Evolutionary conservation across 2,888 invertebrate species (phyloP).

Genomic region (Erebia aethiops): DNA sequence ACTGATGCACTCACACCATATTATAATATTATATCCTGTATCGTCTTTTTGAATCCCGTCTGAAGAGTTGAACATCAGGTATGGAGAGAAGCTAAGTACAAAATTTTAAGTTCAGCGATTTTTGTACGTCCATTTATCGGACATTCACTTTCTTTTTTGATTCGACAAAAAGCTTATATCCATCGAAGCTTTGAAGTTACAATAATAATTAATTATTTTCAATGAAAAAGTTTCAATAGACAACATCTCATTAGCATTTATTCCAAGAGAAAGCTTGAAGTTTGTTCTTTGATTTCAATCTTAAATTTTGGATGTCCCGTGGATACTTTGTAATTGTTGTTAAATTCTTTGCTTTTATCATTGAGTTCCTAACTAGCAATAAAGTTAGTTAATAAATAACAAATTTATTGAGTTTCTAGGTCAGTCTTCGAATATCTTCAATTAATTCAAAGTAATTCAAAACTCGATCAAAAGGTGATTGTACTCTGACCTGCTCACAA

Average conservation of each 20-base stretch:
- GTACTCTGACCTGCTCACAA: no score
- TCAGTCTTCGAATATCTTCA: no score
- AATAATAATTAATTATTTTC: background rate
- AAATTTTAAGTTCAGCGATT: no score
- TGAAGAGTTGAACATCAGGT: no score
- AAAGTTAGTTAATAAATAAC: background rate
- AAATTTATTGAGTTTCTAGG: background rate
- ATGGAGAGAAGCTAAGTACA: no score
- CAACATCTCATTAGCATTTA: background rate
- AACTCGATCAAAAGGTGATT: no score
- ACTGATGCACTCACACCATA: no score
- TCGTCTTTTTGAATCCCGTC: no score
- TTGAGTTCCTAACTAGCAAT: background rate
- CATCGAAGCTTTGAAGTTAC: background rate
- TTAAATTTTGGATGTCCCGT: background rate
- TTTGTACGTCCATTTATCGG: no score
- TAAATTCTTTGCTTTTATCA: background rate
- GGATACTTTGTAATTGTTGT: background rate
- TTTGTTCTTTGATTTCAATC: slow-evolving; percentile 4
- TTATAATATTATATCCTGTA: no score
- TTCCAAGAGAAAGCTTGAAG: background rate
- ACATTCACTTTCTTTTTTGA: no score
- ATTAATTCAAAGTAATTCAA: no score
- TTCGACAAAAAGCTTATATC: background rate
- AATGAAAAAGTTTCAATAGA: background rate